Conservation (phyloP, 2,888 invertebrate species). For the Cephus runcator region DNA sequence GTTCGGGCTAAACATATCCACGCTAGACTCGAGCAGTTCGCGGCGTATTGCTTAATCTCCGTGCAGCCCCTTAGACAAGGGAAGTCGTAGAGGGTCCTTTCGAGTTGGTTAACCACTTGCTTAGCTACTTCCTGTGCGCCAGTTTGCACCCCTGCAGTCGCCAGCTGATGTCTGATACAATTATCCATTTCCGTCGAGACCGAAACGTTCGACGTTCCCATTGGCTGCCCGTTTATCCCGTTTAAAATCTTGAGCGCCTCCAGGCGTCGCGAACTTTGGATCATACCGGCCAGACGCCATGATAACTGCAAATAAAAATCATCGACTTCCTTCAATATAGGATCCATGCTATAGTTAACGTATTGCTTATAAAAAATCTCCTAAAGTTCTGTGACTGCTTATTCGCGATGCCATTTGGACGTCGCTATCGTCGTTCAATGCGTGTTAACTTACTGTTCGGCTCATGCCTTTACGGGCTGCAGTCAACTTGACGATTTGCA, state of each 20-base stretch:
- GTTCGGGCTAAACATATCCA: slow-evolving; percentile 72
- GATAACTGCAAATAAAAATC: slow-evolving; percentile 45
- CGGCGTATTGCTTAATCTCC: slow-evolving; percentile 82
- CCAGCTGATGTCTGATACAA: slow-evolving; percentile 54
- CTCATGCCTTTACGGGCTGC: background rate
- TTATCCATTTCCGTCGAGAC: slow-evolving; percentile 46
- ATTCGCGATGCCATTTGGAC: background rate
- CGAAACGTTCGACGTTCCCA: slow-evolving; percentile 17
- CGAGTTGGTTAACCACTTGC: slow-evolving; percentile 72
- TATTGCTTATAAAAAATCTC: background rate
- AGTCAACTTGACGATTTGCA: background rate
- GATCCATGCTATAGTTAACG: background rate
- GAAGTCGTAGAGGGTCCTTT: slow-evolving; percentile 92
- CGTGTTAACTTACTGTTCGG: background rate
- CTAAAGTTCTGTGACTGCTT: background rate
- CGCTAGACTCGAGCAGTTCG: slow-evolving; percentile 85
- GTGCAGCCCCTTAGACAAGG: slow-evolving; percentile 85
- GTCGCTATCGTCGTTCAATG: background rate
- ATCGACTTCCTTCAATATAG: background rate
- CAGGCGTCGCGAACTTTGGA: slow-evolving; percentile 51
- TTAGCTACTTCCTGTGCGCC: slow-evolving; percentile 53
- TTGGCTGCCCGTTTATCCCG: slow-evolving; percentile 31
- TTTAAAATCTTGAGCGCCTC: slow-evolving; percentile 52
- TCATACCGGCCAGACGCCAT: slow-evolving; percentile 56
- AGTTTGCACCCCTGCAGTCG: slow-evolving; percentile 49